Conservation (phyloP, 2,888 invertebrate genomes). For the Drosophila emarginata region DNA sequence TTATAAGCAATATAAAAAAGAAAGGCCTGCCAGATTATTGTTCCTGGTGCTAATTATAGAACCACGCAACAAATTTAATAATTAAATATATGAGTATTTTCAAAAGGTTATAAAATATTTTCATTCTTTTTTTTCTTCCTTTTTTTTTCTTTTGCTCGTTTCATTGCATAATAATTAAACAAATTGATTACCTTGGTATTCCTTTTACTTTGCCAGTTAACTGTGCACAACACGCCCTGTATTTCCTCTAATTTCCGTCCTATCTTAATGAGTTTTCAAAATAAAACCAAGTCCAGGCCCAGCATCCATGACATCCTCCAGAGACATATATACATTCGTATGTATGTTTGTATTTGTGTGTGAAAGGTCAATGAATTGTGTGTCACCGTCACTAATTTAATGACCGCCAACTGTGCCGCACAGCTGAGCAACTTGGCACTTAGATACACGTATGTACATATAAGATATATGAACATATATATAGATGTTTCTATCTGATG, state of each 20-base stretch:
- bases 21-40: constrained; percentile 24
- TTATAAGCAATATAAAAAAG: constrained; percentile 51
- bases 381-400: constrained; percentile 51
- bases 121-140: too few species aligned
- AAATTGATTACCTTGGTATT: constrained; percentile 60
- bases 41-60: constrained; percentile 53
- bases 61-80: not conserved
- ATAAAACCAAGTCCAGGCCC: constrained; percentile 17
- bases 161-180: constrained; percentile 72
- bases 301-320: not conserved
- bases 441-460: constrained; percentile 15
- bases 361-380: constrained; percentile 66
- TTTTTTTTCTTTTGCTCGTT: constrained; percentile 11
- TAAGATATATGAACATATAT: constrained; percentile 5
- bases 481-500: constrained; percentile 23
- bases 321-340: not conserved
- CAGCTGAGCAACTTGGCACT: constrained; percentile 58
- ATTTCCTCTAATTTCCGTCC: constrained; percentile 64
- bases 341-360: constrained; percentile 13
- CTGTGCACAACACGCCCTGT: constrained; percentile 27
- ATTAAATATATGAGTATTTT: not conserved
- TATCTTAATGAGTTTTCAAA: constrained; percentile 55
- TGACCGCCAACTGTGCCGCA: constrained; percentile 73
- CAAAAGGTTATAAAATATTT: not conserved
- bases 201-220: not conserved